Base-by-base conservation (phyloP, 2,797 vertebrate genomes). In the Hylomyscus alleni region DNA sequence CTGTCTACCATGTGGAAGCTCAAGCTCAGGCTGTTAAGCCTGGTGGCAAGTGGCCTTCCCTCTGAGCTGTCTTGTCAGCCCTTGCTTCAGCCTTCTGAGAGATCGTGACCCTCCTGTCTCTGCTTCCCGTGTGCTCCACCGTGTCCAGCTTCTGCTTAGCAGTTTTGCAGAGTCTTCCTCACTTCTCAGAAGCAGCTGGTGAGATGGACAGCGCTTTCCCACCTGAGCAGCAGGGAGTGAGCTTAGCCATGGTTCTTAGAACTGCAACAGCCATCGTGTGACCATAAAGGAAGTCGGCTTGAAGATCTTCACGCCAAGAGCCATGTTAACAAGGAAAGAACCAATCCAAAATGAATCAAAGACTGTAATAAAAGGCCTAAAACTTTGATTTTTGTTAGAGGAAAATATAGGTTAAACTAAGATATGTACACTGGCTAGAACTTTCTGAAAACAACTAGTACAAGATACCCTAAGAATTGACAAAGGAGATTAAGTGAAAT, bases 141-240 rank as follows among this genome's bases (percentile, higher is more conserved):
- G 29, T 1, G 1, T 26, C 65, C 67, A 72, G 34, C 34, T 10
- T 26, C 47, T 52, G 62, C 47, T 69, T n/a, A 26, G 20, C 50
- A 29, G n/a, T 58, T 44, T 60, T 44, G 19, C 1, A 2, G 24
- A 76, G 37, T 9, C 19, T 6, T 69, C 24, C 52, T 82, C 6
- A 3, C 81, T 92, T 47, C 60, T 92, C 69, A 90, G 80, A 73
- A 89, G 19, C 56, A 81, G 65, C 56, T 65, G 47, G 20, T 90
- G 34, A n/a, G 81, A 90, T 69, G 37, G 47, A 69, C 89, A 6
- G 19, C 31, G 19, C 50, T 37, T 69, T 37, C 80, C 75, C 75
- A n/a, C n/a, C 67, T 31, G n/a, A 75, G 37, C 67, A n/a, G 8
- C 17, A 54, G 2, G 40, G 76, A 87, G 14, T 75, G 69, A 87